Base-by-base conservation (phyloP, 2,113 vertebrate genomes). In the Rhinichthys klamathensis region DNA sequence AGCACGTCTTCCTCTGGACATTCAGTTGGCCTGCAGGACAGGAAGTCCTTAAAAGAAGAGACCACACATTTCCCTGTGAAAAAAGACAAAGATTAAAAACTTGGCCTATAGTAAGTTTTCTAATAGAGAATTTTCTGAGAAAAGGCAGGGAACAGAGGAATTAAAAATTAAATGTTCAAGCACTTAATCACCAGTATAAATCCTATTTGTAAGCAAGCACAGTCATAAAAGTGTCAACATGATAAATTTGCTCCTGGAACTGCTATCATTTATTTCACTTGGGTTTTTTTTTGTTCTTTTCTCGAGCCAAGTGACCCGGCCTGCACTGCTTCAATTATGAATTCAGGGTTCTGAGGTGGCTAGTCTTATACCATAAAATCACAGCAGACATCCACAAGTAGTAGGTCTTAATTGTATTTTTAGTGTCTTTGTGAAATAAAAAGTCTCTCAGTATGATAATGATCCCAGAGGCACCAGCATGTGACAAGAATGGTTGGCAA, bases 21-120 rank as follows among this genome's bases (percentile, higher is more conserved):
- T 92, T 99, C 98, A 10, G 98, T 99, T 46, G 97, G 97, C 91
- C 98, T 96, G 92, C 98, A 98, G 83, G 97, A 99, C 82, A 99
- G 94, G 95, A 96, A 99, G 91, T 99, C 98, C 93, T 99, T 99
- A 91, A 99, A 99, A 0, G 97, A 97, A 69, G 97, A 96, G 75
- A 99, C 98, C 61, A 95, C 94, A 91, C 98, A 99, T 89, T 99
- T 99, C 63, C 98, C 98, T 99, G 91, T 85, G 92, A 82, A 89
- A 65, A 49, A 89, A 8, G 30, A 44, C 46, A 77, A 16, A 16
- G 85, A 38, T n/a, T 69, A 32, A 3, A n/a, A 74, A 54, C 2
- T 21, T 25, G 38, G 21, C 23, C 70, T 6, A 54, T 38, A n/a
- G 27, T 35, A 38, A 13, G 46, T 16, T 75, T 51, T 75, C 73